Evolutionary conservation across 1,140 invertebrate genomes (phyloP), one percentile per base, ranked within the genome.

Genomic region (Ips typographus): DNA sequence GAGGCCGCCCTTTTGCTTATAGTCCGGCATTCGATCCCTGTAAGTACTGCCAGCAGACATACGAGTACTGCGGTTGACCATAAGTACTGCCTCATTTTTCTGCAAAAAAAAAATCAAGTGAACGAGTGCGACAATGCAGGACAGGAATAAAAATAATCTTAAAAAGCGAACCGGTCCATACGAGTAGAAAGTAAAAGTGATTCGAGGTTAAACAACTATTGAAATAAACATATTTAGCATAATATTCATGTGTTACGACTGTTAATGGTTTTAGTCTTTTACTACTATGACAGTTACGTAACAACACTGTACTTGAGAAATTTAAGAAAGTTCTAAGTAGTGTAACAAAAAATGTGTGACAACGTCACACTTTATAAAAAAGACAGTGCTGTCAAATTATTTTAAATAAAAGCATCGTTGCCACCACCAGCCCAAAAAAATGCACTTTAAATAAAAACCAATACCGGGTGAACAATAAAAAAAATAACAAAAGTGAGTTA

Each of bases 1-100:
- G 71, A 51, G 22, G 74, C 68, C 58, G 71, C 63, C 59, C 75
- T 76, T 68, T 76, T 77, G 39, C 57, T 57, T 22, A 77, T 44
- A 40, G 65, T 73, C 65, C 72, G 75, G 67, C 74, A 67, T 73
- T 78, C 77, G 22, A 70, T 57, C 43, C 64, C 60, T n/a, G 65
- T 68, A 40, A 73, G 62, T 42, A 74, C 56, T 37, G 71, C 68
- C 37, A 75, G 42, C 51, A 75, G 56, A 49, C 71, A 70, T 40
- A 74, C 49, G 43, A 74, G 40, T 36, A 68, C 58, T 6, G 72
- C 71, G 4, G 73, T 60, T 65, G 66, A 69, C 75, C 73, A 73
- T 40, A 73, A 41, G 42, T 70, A 47, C 65, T 77, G 74, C 62
- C 64, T 78, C 77, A 78, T 78, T 65, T 72, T 77, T 64, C 74